Evolutionary conservation across 2,888 invertebrate species (phyloP).

Genomic region (Caprella mutica): DNA sequence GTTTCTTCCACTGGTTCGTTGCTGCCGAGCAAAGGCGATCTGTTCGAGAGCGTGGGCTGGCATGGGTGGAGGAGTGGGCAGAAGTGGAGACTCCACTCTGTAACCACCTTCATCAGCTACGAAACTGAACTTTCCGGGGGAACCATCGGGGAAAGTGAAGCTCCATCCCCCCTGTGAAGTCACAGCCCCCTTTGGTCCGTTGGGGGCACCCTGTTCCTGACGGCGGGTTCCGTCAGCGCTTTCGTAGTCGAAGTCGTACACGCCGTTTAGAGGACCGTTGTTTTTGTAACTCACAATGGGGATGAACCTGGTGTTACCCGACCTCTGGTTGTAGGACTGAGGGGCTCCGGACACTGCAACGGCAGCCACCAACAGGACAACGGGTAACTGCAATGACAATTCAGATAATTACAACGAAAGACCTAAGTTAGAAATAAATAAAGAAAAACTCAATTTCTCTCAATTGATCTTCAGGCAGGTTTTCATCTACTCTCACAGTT

Average conservation of each 20-base stretch:
- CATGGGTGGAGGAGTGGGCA: constrained; percentile 23
- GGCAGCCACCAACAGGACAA: background rate
- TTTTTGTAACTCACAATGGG: constrained; percentile 20
- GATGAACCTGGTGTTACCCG: constrained; percentile 12
- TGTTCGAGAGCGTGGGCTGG: constrained; percentile 27
- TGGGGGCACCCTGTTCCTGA: constrained; percentile 19
- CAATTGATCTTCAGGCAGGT: too few species aligned
- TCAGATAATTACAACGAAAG: too few species aligned
- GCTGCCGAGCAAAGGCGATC: constrained; percentile 22
- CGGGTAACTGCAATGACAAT: background rate
- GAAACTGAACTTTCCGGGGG: constrained; percentile 30
- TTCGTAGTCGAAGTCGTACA: constrained; percentile 24
- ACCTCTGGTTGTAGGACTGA: background rate
- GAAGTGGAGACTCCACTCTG: constrained; percentile 26
- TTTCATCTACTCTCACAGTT: too few species aligned
- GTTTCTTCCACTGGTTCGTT: too few species aligned
- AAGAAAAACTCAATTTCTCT: too few species aligned
- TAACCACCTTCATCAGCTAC: constrained; percentile 29
- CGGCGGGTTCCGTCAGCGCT: constrained; percentile 18
- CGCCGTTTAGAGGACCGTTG: constrained; percentile 19
- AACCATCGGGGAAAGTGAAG: constrained; percentile 31
- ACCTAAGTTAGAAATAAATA: too few species aligned
- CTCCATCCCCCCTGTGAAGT: constrained; percentile 25
- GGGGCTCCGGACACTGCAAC: background rate
- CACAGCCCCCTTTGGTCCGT: constrained; percentile 18